These are phyloP conservation scores for Cheirogaleus medius DNA, from an alignment of 2,113 vertebrate genomes.

Conservation along the genomic window DNA sequence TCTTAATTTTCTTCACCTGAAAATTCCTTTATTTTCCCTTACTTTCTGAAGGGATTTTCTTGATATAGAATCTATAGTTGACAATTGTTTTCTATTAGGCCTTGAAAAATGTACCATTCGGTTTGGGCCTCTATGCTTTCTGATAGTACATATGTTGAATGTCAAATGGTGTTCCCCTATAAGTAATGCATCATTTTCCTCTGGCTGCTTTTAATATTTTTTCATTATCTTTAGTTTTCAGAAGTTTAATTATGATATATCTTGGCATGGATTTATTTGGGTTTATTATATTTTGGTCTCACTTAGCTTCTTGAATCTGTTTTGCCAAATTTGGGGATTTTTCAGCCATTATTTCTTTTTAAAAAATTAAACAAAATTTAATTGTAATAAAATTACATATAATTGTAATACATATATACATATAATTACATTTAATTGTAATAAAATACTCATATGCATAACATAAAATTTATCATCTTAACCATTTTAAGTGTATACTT, in stretches of 20 bases:
- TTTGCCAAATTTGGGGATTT: constrained; percentile 23
- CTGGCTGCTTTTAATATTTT: background rate
- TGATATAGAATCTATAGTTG: background rate
- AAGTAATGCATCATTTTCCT: background rate
- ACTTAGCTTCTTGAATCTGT: background rate
- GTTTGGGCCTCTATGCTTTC: background rate
- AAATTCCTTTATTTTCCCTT: background rate
- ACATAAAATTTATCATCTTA: background rate
- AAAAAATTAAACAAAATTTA: background rate
- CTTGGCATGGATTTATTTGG: background rate
- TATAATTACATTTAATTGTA: background rate
- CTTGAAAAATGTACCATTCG: constrained; percentile 30
- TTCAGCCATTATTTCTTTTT: background rate
- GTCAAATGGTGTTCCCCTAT: background rate
- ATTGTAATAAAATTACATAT: background rate
- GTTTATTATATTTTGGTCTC: constrained; percentile 14
- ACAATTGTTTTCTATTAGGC: constrained; percentile 1
- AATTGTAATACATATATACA: no score
- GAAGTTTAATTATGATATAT: constrained; percentile 20
- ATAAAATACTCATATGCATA: background rate
- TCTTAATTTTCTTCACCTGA: background rate
- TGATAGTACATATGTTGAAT: constrained; percentile 22
- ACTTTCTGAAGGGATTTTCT: background rate
- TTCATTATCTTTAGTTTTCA: constrained; percentile 14
- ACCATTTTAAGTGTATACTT: background rate